Conservation (phyloP, 53 echinoderm and acorn worm genomes). For the Paracentrotus lividus region DNA sequence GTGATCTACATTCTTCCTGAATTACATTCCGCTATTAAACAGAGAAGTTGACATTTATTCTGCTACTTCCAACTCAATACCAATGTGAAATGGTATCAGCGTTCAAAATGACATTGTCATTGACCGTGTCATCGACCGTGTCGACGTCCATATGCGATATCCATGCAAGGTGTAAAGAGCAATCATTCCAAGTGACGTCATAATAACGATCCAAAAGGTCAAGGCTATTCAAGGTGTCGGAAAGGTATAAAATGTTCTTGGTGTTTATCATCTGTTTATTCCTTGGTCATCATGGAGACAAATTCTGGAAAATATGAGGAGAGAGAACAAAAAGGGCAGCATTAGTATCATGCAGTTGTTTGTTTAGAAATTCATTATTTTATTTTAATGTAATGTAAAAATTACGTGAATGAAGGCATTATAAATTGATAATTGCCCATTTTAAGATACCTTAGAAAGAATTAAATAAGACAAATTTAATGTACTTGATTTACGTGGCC, state of each 20-base stretch:
- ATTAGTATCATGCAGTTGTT: too few species aligned
- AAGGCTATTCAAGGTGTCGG: slow-evolving; percentile 37
- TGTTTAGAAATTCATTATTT: too few species aligned
- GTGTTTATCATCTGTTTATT: neutral
- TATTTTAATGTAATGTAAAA: too few species aligned
- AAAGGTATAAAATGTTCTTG: slow-evolving; percentile 3
- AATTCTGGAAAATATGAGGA: slow-evolving; percentile 2
- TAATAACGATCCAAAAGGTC: neutral
- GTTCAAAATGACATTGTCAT: neutral
- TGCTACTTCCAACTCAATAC: neutral
- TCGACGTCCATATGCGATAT: neutral
- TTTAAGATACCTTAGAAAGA: too few species aligned
- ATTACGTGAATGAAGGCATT: too few species aligned
- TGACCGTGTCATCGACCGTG: too few species aligned
- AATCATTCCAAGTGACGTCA: slow-evolving; percentile 2
- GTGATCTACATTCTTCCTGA: neutral
- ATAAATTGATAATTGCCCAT: too few species aligned
- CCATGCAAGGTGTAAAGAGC: neutral
- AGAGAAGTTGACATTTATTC: neutral
- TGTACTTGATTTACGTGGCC: too few species aligned
- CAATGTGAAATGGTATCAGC: neutral
- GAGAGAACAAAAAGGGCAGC: neutral
- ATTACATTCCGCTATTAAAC: too few species aligned
- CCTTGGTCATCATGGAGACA: slow-evolving; percentile 45
- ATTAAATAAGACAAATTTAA: too few species aligned